phyloP scores from a whole-genome alignment of 2,888 invertebrate species.

The Acleris literana region DNA sequence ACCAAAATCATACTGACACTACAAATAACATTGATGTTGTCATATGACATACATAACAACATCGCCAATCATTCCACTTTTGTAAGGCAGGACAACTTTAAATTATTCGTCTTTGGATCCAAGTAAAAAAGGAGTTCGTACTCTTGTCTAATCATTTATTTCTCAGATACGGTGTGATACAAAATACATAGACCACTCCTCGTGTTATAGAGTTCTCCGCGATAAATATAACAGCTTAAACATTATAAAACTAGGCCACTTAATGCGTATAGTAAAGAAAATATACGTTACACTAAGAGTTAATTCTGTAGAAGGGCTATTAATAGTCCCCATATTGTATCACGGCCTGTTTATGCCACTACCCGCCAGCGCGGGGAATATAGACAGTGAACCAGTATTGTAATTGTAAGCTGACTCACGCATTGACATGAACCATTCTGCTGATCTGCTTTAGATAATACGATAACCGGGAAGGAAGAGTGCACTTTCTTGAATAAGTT shows the following conservation, averaged over 20 bases:
- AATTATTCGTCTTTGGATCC: no score
- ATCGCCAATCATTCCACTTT: no score
- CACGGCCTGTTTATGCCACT: conserved; percentile 19
- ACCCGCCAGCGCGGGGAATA: neutral
- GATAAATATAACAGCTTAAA: neutral
- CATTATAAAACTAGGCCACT: conserved; percentile 20
- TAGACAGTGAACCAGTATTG: conserved; percentile 24
- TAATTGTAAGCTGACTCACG: conserved; percentile 25
- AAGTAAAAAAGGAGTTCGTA: no score
- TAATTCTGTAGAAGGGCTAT: conserved; percentile 22
- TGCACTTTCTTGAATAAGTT: no score
- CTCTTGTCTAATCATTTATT: no score
- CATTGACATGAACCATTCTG: neutral
- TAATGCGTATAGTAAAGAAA: conserved; percentile 12
- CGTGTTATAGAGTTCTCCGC: neutral
- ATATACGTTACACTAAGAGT: conserved; percentile 7
- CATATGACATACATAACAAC: no score
- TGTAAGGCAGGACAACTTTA: no score
- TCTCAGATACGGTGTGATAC: no score
- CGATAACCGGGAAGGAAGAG: neutral
- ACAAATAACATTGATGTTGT: no score
- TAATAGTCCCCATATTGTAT: conserved; percentile 31
- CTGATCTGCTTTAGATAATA: conserved; percentile 12
- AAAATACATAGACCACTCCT: neutral
- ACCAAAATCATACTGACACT: no score